Base-by-base conservation (phyloP, 2,113 vertebrate genomes). In the Neoarius graeffei region DNA sequence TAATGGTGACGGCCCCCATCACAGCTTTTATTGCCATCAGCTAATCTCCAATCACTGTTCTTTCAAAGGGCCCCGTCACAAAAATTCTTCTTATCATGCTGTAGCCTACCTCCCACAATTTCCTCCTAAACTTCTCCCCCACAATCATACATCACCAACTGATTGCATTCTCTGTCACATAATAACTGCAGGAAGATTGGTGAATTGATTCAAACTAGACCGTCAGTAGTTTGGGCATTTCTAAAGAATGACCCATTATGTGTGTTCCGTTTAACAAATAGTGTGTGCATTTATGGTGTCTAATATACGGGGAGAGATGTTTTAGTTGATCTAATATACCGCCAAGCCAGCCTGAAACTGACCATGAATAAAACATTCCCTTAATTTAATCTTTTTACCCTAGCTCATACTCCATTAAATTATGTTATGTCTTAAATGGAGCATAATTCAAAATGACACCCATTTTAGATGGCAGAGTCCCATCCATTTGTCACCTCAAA, bases 281-380 rank as follows among this genome's bases (percentile, higher is more conserved):
- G 76, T 85, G 89, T 85, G 85, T 85, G 83, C 79, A 80, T 88
- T 85, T 87, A 83, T 84, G 84, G 84, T 81, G 86, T 81, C 73
- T 89, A 91, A 86, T 90, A 86, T 84, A 90, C 83, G 54, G 20
- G 54, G 59, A 87, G 77, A 20, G 81, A 91, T 81, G 85, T 90
- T 88, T 89, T 76, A 71, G 73, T 86, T 81, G 87, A 85, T 87
- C 81, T 86, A 87, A 90, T 91, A 89, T 90, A 87, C 89, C 90
- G 89, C 87, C 86, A 87, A 91, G 87, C 73, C 86, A 81, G 83
- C 85, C 87, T 90, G 86, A 89, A 88, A 89, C 87, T 89, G 85
- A 89, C 89, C 91, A 91, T 91, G 87, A 91, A 91, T 91, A 91
- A 91, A 91, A 91, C 89, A 90, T 89, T 73, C 35, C 74, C 86